These are phyloP conservation scores for Sitobion miscanthi DNA, from an alignment of 1,140 invertebrate genomes.

Conservation along the genomic window DNA sequence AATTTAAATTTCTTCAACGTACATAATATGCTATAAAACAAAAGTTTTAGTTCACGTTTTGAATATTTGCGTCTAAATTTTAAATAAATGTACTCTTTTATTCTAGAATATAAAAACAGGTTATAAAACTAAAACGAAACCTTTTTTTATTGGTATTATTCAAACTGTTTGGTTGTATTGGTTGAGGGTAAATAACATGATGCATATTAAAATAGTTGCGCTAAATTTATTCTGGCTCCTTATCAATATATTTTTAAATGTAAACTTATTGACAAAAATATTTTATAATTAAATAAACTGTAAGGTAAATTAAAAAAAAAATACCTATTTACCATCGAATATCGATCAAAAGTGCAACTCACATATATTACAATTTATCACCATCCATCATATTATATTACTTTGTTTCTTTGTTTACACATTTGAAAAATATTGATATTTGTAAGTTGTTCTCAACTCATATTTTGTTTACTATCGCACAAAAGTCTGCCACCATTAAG, in stretches of 20 bases:
- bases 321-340: neutral
- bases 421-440: constrained; percentile 6
- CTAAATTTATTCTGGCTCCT: neutral
- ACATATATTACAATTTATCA: neutral
- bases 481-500: neutral
- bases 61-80: neutral
- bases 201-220: constrained; percentile 1
- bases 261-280: neutral
- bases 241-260: neutral
- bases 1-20: neutral
- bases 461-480: neutral
- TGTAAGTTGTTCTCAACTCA: neutral
- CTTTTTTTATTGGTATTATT: neutral
- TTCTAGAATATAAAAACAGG: constrained; percentile 13
- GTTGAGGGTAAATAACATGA: constrained; percentile 15
- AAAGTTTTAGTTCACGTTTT: neutral
- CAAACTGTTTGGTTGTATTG: constrained; percentile 3
- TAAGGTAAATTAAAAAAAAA: neutral
- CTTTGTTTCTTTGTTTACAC: neutral
- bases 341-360: neutral
- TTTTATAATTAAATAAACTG: neutral
- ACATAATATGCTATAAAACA: neutral
- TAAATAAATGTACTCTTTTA: neutral
- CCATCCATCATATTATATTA: neutral
- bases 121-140: neutral